Conservation (phyloP, 2,888 invertebrate species). For the Tiliacea aurago region DNA sequence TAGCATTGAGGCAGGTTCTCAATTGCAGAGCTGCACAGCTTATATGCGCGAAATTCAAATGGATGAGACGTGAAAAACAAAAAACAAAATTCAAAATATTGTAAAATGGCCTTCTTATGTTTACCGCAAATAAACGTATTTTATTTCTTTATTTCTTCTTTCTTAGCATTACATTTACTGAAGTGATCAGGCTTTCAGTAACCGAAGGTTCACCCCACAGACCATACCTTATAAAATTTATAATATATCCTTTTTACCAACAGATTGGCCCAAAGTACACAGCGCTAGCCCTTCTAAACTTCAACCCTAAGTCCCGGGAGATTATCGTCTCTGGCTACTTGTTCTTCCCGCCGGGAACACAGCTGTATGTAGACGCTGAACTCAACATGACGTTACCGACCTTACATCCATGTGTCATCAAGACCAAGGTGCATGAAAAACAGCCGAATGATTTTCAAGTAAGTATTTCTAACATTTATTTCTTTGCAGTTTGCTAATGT, state of each 20-base stretch:
- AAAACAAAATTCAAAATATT: no score
- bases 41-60: no score
- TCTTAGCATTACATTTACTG: no score
- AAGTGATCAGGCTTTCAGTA: no score
- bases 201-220: no score
- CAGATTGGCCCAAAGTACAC: constrained; percentile 87
- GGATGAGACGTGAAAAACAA: no score
- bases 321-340: constrained; percentile 83
- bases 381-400: constrained; percentile 94
- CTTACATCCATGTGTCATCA: constrained; percentile 92
- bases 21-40: no score
- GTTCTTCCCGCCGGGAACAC: constrained; percentile 92
- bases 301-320: constrained; percentile 85
- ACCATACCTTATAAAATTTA: neutral
- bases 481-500: neutral
- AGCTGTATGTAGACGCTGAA: constrained; percentile 92
- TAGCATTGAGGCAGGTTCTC: no score
- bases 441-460: constrained; percentile 93
- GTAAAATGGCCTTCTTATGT: no score
- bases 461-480: constrained; percentile 65
- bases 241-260: constrained; percentile 28
- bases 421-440: constrained; percentile 93
- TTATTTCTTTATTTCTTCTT: no score
- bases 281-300: constrained; percentile 81
- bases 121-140: no score